These are phyloP conservation scores for Tapera naevia DNA, from an alignment of 2,797 vertebrate species.

Conservation along the genomic window DNA sequence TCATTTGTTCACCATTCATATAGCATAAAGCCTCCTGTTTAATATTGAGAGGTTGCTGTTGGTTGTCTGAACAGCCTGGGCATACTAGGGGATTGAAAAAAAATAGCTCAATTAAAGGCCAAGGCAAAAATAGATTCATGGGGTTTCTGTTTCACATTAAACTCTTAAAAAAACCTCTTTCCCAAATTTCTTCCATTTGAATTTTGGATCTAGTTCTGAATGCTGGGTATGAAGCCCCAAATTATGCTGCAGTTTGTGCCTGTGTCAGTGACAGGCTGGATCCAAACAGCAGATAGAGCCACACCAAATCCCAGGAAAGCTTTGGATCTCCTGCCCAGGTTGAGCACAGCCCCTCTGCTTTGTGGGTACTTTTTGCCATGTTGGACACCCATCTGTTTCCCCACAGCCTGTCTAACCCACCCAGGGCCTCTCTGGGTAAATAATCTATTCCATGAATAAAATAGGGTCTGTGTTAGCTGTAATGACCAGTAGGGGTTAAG, in stretches of 20 bases:
- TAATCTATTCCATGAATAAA: not conserved
- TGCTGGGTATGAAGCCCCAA: slow-evolving; percentile 8
- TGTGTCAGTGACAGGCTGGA: not conserved
- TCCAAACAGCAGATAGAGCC: not conserved
- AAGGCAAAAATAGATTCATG: slow-evolving; percentile 14
- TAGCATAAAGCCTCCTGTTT: slow-evolving; percentile 10
- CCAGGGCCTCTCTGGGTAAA: not conserved
- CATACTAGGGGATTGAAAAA: not conserved
- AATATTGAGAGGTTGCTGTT: not conserved
- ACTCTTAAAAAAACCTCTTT: slow-evolving; percentile 38
- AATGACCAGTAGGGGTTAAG: not conserved
- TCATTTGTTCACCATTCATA: not conserved
- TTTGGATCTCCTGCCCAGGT: not conserved
- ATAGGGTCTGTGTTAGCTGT: not conserved
- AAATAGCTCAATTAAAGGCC: slow-evolving; percentile 4
- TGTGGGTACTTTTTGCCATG: not conserved
- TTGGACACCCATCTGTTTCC: not conserved
- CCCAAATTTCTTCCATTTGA: slow-evolving; percentile 23
- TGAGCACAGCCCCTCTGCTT: not conserved
- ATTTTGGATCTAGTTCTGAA: slow-evolving; percentile 36
- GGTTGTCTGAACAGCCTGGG: not conserved
- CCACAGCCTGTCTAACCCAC: not conserved
- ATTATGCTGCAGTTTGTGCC: not conserved
- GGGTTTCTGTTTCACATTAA: slow-evolving; percentile 57
- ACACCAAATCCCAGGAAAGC: not conserved